A percentile compares a stretch with the other conserved stretches of the same genome.
phyloP scores from a whole-genome alignment of 2,113 vertebrate genomes.

The Elgaria multicarinata region DNA sequence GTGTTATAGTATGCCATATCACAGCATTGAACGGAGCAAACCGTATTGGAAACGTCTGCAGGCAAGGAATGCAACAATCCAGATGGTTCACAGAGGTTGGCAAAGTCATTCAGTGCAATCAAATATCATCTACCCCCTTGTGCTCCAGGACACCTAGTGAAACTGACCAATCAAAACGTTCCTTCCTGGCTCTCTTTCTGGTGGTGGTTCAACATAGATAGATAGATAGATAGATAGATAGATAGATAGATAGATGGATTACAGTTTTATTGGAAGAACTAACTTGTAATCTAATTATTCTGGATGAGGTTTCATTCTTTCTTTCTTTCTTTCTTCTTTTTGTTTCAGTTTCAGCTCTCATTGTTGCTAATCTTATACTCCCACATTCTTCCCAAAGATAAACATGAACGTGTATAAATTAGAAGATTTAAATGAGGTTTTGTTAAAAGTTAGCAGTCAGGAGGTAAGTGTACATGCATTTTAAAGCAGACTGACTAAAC shows the following conservation, averaged over 20 bases:
- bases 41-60: background rate
- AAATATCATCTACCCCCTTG: background rate
- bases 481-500: slow-evolving; percentile 76
- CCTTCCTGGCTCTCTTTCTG: background rate
- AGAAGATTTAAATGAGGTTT: slow-evolving; percentile 79
- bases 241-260: no score
- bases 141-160: background rate
- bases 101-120: background rate
- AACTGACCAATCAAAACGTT: background rate
- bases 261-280: background rate
- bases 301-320: slow-evolving; percentile 62
- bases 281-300: slow-evolving; percentile 51
- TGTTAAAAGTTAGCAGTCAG: slow-evolving; percentile 80
- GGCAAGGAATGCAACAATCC: background rate
- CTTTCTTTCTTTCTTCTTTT: background rate
- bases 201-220: no score
- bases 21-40: background rate
- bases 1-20: background rate
- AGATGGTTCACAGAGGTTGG: background rate
- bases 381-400: slow-evolving; percentile 67
- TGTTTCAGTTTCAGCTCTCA: slow-evolving; percentile 70
- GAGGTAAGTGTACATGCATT: slow-evolving; percentile 72
- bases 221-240: no score
- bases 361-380: slow-evolving; percentile 74
- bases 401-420: slow-evolving; percentile 74